phyloP scores from a whole-genome alignment of 2,113 vertebrate genomes.

The Setophaga kirtlandii region DNA sequence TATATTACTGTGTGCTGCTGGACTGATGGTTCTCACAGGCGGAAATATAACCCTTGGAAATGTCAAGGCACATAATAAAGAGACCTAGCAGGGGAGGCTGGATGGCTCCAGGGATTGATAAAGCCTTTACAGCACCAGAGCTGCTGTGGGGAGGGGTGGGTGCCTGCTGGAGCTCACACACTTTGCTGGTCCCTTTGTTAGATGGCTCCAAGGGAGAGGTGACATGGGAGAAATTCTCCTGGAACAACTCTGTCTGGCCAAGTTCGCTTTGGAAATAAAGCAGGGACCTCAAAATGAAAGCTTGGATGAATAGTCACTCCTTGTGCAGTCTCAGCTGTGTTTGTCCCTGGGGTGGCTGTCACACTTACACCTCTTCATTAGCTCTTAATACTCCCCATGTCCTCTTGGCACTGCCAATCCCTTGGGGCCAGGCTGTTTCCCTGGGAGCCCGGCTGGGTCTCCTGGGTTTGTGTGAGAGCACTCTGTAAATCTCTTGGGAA shows the following conservation, averaged over 20 bases:
- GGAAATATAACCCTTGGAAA: constrained; percentile 71
- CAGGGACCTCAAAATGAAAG: neutral
- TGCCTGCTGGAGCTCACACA: neutral
- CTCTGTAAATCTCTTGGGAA: neutral
- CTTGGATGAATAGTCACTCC: neutral
- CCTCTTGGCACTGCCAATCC: neutral
- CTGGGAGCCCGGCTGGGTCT: neutral
- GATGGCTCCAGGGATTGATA: constrained; percentile 55
- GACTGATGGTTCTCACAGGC: constrained; percentile 68
- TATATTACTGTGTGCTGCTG: constrained; percentile 68
- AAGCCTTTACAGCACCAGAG: constrained; percentile 25
- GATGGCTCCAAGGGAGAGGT: neutral
- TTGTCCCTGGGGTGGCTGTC: neutral
- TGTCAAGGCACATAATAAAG: constrained; percentile 71
- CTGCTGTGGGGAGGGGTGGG: neutral
- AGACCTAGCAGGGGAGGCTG: constrained; percentile 67
- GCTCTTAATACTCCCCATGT: neutral
- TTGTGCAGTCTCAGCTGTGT: neutral
- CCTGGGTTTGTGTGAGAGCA: neutral
- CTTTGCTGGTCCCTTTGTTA: neutral
- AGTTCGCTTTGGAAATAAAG: neutral
- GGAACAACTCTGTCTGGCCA: neutral
- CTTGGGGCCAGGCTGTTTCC: neutral
- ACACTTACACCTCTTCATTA: neutral
- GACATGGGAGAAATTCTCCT: constrained; percentile 29